Percentiles rank a stretch among this genome's conserved stretches.
phyloP scores from a whole-genome alignment of 2,888 invertebrate species.

The Monochamus alternatus region DNA sequence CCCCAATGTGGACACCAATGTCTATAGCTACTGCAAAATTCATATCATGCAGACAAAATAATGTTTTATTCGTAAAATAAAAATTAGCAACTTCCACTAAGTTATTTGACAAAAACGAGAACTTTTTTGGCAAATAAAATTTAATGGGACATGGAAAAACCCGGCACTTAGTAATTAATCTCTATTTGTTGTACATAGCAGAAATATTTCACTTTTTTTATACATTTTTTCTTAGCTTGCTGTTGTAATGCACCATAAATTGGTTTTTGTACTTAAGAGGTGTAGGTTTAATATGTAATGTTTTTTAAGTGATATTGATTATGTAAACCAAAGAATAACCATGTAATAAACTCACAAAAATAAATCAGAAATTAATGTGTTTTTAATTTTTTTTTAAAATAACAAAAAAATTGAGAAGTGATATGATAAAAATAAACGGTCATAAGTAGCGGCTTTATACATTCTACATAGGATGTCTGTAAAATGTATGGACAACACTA shows the following conservation, averaged over 20 bases:
- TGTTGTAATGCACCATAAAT: background rate
- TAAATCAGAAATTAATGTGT: background rate
- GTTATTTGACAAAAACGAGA: no score
- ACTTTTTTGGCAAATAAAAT: no score
- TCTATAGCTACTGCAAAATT: no score
- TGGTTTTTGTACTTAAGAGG: slow-evolving; percentile 1
- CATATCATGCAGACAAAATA: no score
- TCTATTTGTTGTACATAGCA: background rate
- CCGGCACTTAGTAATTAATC: background rate
- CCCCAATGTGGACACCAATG: no score
- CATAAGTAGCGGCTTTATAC: no score
- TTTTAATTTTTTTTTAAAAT: background rate
- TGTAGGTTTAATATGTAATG: background rate
- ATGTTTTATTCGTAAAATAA: no score
- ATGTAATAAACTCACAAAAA: background rate
- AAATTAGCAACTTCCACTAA: no score
- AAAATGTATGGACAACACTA: background rate
- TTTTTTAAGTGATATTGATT: background rate
- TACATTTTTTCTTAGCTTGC: background rate
- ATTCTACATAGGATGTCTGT: background rate
- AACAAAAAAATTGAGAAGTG: no score
- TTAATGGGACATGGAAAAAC: no score
- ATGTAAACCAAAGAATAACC: slow-evolving; percentile 8
- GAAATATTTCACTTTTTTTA: no score
- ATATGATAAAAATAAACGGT: background rate